A percentile compares a stretch with the other conserved stretches of the same genome.
These are phyloP conservation scores for Drosophila dunni DNA, from an alignment of 1,140 invertebrate species.

Conservation along the genomic window DNA sequence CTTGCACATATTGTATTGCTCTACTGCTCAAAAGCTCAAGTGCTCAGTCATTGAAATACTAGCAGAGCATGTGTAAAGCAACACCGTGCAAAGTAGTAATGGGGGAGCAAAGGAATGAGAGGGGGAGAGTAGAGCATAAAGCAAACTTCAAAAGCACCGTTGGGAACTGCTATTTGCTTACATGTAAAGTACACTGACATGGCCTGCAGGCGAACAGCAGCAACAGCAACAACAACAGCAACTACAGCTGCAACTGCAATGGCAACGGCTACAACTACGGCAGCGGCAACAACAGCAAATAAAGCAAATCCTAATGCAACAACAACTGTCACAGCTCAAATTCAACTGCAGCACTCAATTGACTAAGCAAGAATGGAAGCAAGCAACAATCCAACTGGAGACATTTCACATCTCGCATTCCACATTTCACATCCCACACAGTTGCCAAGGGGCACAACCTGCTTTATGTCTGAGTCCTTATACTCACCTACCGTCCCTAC, in stretches of 20 bases:
- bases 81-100: background rate
- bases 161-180: constrained; percentile 49
- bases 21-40: constrained; percentile 15
- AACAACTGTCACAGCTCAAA: constrained; percentile 33
- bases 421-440: constrained; percentile 13
- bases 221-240: background rate
- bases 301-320: constrained; percentile 40
- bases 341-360: constrained; percentile 48
- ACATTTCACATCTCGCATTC: constrained; percentile 16
- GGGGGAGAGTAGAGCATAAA: background rate
- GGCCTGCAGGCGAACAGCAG: constrained; percentile 25
- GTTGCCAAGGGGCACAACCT: constrained; percentile 56
- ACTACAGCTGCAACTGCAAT: constrained; percentile 13
- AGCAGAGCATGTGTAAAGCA: constrained; percentile 27
- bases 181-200: constrained; percentile 53
- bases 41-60: constrained; percentile 34
- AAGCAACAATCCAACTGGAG: constrained; percentile 22
- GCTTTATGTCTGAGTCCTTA: background rate
- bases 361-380: constrained; percentile 26
- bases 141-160: constrained; percentile 37
- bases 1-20: constrained; percentile 7
- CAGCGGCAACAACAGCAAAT: constrained; percentile 28
- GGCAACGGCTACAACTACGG: background rate
- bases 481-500: background rate
- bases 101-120: no score